Conservation (phyloP, 1,140 invertebrate genomes). For the Nautilus pompilius region DNA sequence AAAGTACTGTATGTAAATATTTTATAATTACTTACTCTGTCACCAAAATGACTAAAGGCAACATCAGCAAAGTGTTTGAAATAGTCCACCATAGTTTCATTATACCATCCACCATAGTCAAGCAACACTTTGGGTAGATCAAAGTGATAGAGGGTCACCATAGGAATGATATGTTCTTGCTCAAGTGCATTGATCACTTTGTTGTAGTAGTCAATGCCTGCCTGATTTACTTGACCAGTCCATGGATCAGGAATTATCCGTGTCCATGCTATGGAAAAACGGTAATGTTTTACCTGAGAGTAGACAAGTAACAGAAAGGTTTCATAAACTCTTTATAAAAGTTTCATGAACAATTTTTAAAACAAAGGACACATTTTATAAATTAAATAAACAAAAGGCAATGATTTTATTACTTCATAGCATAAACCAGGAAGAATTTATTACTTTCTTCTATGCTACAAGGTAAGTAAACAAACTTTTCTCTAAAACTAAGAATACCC, state of each 20-base stretch:
- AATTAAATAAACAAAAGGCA: too few relatives aligned
- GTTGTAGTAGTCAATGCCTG: constrained; percentile 47
- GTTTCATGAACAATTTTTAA: too few relatives aligned
- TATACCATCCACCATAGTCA: constrained; percentile 59
- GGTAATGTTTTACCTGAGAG: constrained; percentile 41
- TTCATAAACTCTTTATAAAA: too few relatives aligned
- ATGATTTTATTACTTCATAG: too few relatives aligned
- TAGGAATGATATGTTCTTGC: constrained; percentile 27
- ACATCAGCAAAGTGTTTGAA: constrained; percentile 58
- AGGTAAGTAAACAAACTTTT: too few relatives aligned
- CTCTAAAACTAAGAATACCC: too few relatives aligned
- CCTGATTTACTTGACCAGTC: constrained; percentile 20
- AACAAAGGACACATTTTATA: too few relatives aligned
- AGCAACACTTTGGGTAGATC: constrained; percentile 55
- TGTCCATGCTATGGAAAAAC: constrained; percentile 50
- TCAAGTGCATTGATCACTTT: constrained; percentile 34
- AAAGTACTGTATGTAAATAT: too few relatives aligned
- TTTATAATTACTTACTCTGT: too few relatives aligned
- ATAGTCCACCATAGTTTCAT: constrained; percentile 56
- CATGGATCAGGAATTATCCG: constrained; percentile 43
- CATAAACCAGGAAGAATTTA: too few relatives aligned
- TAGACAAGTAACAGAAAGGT: too few relatives aligned
- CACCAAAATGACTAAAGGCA: constrained; percentile 51
- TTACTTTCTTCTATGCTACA: too few relatives aligned
- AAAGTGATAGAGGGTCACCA: constrained; percentile 62